Conservation (phyloP, 2,888 invertebrate genomes). For the Nomada lathburiana region DNA sequence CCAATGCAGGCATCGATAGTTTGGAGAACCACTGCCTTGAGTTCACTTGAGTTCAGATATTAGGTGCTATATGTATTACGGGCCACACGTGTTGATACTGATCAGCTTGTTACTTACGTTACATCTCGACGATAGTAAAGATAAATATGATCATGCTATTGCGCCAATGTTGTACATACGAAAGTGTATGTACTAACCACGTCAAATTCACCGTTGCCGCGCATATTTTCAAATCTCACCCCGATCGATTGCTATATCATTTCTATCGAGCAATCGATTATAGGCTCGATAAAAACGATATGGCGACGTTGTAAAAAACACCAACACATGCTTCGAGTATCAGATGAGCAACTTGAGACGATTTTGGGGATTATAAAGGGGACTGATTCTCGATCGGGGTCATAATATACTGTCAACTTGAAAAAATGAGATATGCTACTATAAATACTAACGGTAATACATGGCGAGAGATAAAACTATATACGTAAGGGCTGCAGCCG, state of each 20-base stretch:
- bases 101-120: conserved; percentile 67
- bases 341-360: too few relatives aligned
- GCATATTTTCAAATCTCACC: conserved; percentile 10
- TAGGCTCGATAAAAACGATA: too few relatives aligned
- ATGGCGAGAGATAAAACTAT: too few relatives aligned
- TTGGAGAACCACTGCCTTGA: conserved; percentile 40
- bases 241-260: neutral
- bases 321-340: too few relatives aligned
- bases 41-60: conserved; percentile 64
- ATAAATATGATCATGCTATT: conserved; percentile 50
- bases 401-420: too few relatives aligned
- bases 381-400: too few relatives aligned
- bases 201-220: neutral
- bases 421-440: too few relatives aligned
- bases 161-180: conserved; percentile 22
- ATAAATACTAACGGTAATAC: too few relatives aligned
- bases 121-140: conserved; percentile 49
- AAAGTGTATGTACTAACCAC: conserved; percentile 1
- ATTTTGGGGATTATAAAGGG: too few relatives aligned
- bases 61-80: conserved; percentile 51
- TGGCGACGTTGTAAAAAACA: too few relatives aligned
- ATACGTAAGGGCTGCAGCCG: too few relatives aligned
- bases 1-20: conserved; percentile 10
- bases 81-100: conserved; percentile 65
- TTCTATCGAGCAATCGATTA: conserved; percentile 3